A percentile compares a stretch with the other conserved stretches of the same genome.
These are phyloP conservation scores for Peromyscus californicus DNA, from an alignment of 2,113 vertebrate genomes.

Conservation along the genomic window DNA sequence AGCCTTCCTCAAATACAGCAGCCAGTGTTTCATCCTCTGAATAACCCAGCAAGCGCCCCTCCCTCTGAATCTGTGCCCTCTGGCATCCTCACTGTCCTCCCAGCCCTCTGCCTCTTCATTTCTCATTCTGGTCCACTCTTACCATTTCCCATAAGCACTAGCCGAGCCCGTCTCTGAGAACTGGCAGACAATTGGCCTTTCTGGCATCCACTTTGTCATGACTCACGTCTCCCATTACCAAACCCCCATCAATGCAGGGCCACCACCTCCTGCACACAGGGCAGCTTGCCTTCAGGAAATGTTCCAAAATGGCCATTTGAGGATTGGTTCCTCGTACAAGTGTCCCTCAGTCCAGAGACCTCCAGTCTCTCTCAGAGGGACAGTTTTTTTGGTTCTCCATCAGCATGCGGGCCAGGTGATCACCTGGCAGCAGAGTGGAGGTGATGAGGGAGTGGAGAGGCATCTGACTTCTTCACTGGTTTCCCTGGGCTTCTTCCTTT, in stretches of 20 bases:
- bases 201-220: constrained; percentile 16
- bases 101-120: background rate
- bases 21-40: background rate
- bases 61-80: background rate
- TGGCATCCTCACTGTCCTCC: background rate
- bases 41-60: background rate
- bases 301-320: constrained; percentile 30
- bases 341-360: background rate
- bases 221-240: constrained; percentile 25
- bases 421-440: background rate
- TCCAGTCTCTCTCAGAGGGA: background rate
- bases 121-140: background rate
- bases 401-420: background rate
- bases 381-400: background rate
- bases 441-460: too few species aligned
- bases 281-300: background rate
- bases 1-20: background rate
- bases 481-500: background rate
- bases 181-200: background rate
- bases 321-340: background rate
- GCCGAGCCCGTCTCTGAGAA: background rate
- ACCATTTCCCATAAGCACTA: background rate
- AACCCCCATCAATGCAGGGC: background rate
- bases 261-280: background rate
- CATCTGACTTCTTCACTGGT: background rate